A percentile compares a stretch with the other conserved stretches of the same genome.
phyloP scores from a whole-genome alignment of 2,888 invertebrate species.

The Gari tellinella region DNA sequence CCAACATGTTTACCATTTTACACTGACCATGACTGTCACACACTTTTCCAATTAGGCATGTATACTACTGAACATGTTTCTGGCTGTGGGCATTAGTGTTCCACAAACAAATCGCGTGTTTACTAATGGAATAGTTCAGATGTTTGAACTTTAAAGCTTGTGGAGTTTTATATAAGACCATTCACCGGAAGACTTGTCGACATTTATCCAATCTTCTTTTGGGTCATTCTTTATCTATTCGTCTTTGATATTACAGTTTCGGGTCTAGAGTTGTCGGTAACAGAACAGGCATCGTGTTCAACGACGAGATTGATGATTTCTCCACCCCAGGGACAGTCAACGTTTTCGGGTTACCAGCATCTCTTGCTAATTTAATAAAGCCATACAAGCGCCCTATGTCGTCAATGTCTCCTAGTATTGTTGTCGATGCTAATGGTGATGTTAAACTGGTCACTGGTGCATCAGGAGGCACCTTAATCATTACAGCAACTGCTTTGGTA shows the following conservation, averaged over 20 bases:
- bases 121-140: too few relatives aligned
- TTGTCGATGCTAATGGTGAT: conserved; percentile 89
- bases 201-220: too few relatives aligned
- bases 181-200: too few relatives aligned
- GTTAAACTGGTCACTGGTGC: conserved; percentile 91
- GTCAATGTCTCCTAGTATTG: conserved; percentile 94
- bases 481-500: conserved; percentile 88
- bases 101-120: too few relatives aligned
- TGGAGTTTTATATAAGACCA: too few relatives aligned
- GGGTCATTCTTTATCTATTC: too few relatives aligned
- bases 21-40: too few relatives aligned
- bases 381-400: conserved; percentile 94
- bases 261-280: conserved; percentile 87
- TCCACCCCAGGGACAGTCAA: conserved; percentile 87
- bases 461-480: conserved; percentile 95
- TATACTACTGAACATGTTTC: too few relatives aligned
- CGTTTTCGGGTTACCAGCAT: conserved; percentile 86
- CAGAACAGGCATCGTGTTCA: conserved; percentile 91
- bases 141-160: too few relatives aligned
- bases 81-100: too few relatives aligned
- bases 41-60: too few relatives aligned
- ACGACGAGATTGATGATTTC: conserved; percentile 96
- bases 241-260: conserved; percentile 88
- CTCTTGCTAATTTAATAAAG: conserved; percentile 91
- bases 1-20: too few relatives aligned